These are phyloP conservation scores for Synergus umbraculus DNA, from an alignment of 2,888 invertebrate genomes.

Conservation along the genomic window DNA sequence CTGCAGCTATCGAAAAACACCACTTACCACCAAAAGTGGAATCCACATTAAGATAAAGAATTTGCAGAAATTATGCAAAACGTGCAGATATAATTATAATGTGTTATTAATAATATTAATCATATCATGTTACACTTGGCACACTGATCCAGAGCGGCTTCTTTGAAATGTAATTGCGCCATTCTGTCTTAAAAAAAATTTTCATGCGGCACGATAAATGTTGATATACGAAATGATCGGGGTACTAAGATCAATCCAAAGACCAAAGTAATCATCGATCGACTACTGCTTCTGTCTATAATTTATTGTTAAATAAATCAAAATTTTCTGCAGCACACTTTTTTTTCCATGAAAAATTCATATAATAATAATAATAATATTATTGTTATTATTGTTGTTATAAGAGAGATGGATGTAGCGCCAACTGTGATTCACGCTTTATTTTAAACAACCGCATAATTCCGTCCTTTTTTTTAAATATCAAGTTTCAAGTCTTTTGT, in stretches of 20 bases:
- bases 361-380: too few species aligned
- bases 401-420: background rate
- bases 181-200: background rate
- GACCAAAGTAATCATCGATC: background rate
- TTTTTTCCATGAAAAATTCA: too few species aligned
- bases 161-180: background rate
- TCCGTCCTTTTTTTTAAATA: background rate
- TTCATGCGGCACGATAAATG: slow-evolving; percentile 1
- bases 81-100: background rate
- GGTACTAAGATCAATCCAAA: background rate
- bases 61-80: too few species aligned
- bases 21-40: background rate
- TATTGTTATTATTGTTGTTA: background rate
- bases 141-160: background rate
- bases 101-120: background rate
- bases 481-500: slow-evolving; percentile 2
- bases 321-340: too few species aligned
- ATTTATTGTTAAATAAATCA: too few species aligned
- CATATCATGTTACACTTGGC: background rate
- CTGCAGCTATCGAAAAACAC: background rate
- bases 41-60: background rate
- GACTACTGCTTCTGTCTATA: background rate
- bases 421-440: background rate
- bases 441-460: background rate
- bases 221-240: slow-evolving; percentile 31